Conservation (phyloP, 2,888 invertebrate species). For the Agonopterix arenella region DNA sequence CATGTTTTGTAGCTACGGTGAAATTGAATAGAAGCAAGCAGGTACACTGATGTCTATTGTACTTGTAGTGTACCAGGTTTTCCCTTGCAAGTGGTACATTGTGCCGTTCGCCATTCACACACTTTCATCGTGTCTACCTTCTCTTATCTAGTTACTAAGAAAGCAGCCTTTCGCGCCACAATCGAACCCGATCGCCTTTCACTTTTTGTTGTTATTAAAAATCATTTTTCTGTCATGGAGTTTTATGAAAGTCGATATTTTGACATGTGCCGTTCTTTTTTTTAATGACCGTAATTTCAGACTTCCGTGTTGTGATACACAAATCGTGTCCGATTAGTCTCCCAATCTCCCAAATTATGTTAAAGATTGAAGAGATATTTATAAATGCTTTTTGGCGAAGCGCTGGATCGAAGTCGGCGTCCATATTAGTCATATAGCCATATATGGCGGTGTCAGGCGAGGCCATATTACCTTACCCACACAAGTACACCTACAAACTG, state of each 20-base stretch:
- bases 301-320: background rate
- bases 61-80: constrained; percentile 27
- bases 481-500: constrained; percentile 40
- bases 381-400: constrained; percentile 12
- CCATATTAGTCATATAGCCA: constrained; percentile 63
- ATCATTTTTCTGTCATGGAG: constrained; percentile 48
- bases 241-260: constrained; percentile 37
- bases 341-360: background rate
- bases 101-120: constrained; percentile 49
- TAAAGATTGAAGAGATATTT: background rate
- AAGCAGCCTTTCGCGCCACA: constrained; percentile 50
- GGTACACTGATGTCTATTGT: constrained; percentile 16
- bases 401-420: constrained; percentile 47
- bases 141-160: constrained; percentile 61
- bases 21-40: background rate
- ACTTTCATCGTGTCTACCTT: constrained; percentile 53
- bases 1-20: background rate
- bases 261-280: constrained; percentile 12
- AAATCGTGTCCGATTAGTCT: background rate
- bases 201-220: constrained; percentile 65
- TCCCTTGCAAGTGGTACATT: constrained; percentile 43
- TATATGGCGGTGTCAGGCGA: constrained; percentile 49
- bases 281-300: constrained; percentile 7
- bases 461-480: constrained; percentile 35
- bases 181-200: constrained; percentile 54